These are phyloP conservation scores for Muscicapa striata DNA, from an alignment of 2,797 vertebrate genomes.

Conservation along the genomic window DNA sequence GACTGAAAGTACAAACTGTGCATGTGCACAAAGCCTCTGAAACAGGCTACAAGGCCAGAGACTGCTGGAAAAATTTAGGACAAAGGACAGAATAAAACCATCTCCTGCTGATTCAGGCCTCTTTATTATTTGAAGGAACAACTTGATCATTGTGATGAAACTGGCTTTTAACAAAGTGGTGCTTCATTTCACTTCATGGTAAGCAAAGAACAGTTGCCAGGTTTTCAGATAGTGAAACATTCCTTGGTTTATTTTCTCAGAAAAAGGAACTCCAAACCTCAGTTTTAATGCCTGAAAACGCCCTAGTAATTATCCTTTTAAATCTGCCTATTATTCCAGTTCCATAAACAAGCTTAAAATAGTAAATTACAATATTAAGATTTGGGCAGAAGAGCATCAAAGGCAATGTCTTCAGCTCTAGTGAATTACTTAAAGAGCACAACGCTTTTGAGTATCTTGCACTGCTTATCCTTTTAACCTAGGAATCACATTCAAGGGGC, in stretches of 20 bases:
- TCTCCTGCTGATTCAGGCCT: neutral
- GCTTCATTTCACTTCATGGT: conserved; percentile 43
- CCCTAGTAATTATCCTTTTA: conserved; percentile 57
- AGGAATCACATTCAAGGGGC: neutral
- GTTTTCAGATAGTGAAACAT: conserved; percentile 58
- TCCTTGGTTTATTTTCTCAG: conserved; percentile 66
- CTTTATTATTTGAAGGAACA: neutral
- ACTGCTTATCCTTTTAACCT: neutral
- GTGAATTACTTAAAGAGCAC: neutral
- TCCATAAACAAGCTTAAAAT: conserved; percentile 75
- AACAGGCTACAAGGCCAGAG: neutral
- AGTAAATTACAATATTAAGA: conserved; percentile 63
- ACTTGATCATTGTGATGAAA: neutral
- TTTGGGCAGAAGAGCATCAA: conserved; percentile 40
- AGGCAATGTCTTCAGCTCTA: conserved; percentile 19
- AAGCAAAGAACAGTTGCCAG: conserved; percentile 54
- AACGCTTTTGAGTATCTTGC: neutral
- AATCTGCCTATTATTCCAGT: conserved; percentile 67
- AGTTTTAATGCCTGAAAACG: conserved; percentile 13
- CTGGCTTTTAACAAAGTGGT: neutral
- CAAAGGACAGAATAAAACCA: neutral
- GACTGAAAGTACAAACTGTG: neutral
- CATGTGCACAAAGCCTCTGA: neutral
- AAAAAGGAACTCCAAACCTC: conserved; percentile 63
- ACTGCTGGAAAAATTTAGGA: neutral